Conservation (phyloP, 2,113 vertebrate species). For the Otocyon megalotis region DNA sequence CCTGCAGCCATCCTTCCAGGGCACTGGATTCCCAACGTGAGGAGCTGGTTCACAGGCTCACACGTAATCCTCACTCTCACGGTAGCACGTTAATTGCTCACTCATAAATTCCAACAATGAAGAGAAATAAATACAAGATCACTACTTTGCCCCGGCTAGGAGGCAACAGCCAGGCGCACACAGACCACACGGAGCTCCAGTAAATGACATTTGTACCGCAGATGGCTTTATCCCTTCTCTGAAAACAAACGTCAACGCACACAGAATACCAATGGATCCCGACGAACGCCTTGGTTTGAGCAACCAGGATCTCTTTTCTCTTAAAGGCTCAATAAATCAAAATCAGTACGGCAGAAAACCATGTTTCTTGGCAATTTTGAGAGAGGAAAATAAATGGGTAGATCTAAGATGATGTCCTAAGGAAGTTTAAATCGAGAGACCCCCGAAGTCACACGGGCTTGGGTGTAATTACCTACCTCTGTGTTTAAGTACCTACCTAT, state of each 20-base stretch:
- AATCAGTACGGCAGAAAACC: conserved; percentile 61
- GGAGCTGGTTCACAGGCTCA: conserved; percentile 82
- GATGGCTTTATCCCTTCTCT: conserved; percentile 76
- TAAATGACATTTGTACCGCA: conserved; percentile 78
- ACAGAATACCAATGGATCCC: conserved; percentile 79
- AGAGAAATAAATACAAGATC: conserved; percentile 76
- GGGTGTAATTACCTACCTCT: conserved; percentile 89
- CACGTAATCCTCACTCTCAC: conserved; percentile 85
- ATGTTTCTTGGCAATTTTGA: conserved; percentile 41
- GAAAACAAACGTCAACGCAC: conserved; percentile 73
- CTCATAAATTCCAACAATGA: conserved; percentile 83
- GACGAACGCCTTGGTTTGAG: conserved; percentile 64
- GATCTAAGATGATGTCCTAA: background rate
- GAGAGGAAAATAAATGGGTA: conserved; percentile 6
- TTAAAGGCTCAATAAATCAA: conserved; percentile 79
- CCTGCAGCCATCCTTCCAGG: conserved; percentile 84
- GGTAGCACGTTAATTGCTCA: conserved; percentile 83
- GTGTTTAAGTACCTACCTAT: conserved; percentile 91
- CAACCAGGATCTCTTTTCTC: conserved; percentile 14
- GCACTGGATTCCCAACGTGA: conserved; percentile 83
- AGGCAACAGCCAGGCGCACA: conserved; percentile 80
- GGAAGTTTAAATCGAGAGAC: background rate
- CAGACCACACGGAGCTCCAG: conserved; percentile 71
- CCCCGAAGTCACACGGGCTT: background rate
- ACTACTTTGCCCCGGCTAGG: conserved; percentile 73